Evolutionary conservation across 2,113 vertebrate species (phyloP), one percentile per base, ranked within the genome.

Genomic region (Patagioenas fasciata): DNA sequence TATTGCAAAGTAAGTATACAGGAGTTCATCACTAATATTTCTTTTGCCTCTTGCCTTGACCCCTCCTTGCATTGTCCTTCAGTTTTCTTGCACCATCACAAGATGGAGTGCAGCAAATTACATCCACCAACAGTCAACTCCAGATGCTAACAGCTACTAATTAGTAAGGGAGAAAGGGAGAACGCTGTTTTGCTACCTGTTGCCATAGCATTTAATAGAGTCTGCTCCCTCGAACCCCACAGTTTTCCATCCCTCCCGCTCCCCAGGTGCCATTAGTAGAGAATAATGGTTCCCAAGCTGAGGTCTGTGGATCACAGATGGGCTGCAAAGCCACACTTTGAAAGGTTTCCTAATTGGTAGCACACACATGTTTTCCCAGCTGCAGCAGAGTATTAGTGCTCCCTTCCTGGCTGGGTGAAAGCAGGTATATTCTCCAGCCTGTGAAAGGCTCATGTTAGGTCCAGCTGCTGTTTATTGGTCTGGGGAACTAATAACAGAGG

Each of bases 141-240:
- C 83, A 90, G 92, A 83, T 89, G 80, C 75, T 94, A 95, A 93
- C 88, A 94, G 53, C 80, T 81, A 72, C 90, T 93, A 95, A 96
- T 93, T 93, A 96, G 56, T 60, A 84, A 62, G 44, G 72, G 72
- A 86, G 77, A 85, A 73, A 83, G 28, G 48, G 57, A 92, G 50
- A 94, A 62, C 3, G 8, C 53, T 85, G 32, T 74, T 96, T 91
- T 91, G 72, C 80, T 84, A 95, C 95, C 93, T 95, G 86, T 93
- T 96, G 77, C 91, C 95, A 92, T 93, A 94, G 96, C 78, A 92
- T 89, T 86, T 95, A 93, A 95, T 80, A 84, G 80, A 94, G 19
- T 84, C 88, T 75, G 44, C 61, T 93, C 85, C 87, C 83, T 93
- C 28, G n/a, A 80, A 95, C 50, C 80, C 80, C 81, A 84, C 62